Conservation (phyloP, 2,797 vertebrate genomes). For the Molossus alvarezi region DNA sequence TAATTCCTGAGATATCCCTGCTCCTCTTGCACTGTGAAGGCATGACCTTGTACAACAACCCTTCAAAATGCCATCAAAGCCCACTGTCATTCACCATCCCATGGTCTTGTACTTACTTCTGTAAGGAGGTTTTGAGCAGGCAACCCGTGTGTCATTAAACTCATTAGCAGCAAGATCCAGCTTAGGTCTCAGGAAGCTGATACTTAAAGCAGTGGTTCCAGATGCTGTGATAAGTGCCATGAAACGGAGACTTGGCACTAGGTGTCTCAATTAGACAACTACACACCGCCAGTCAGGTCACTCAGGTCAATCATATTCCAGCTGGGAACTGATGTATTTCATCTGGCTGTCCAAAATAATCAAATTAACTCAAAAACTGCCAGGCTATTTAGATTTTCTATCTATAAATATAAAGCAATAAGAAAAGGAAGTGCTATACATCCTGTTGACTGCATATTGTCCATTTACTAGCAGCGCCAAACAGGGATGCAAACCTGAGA, state of each 20-base stretch:
- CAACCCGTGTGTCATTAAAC: background rate
- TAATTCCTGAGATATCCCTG: background rate
- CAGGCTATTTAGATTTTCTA: background rate
- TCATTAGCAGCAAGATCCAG: background rate
- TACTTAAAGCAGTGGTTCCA: background rate
- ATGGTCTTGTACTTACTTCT: background rate
- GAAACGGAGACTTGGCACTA: background rate
- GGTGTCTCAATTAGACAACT: background rate
- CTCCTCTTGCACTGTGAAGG: background rate
- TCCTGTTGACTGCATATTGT: background rate
- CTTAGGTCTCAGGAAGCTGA: background rate
- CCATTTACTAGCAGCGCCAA: background rate
- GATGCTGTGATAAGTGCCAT: background rate
- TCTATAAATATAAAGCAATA: background rate
- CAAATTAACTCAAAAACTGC: conserved; percentile 4
- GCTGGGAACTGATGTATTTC: conserved; percentile 13
- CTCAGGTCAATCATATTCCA: background rate
- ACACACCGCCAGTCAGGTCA: background rate
- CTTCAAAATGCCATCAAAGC: background rate
- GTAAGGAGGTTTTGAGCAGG: background rate
- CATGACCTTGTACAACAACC: background rate
- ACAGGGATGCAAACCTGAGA: background rate
- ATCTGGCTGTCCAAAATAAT: conserved; percentile 1
- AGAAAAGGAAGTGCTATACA: background rate
- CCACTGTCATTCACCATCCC: background rate